Evolutionary conservation across 2,888 invertebrate species (phyloP).

Genomic region (Leptopilina drosophilae): DNA sequence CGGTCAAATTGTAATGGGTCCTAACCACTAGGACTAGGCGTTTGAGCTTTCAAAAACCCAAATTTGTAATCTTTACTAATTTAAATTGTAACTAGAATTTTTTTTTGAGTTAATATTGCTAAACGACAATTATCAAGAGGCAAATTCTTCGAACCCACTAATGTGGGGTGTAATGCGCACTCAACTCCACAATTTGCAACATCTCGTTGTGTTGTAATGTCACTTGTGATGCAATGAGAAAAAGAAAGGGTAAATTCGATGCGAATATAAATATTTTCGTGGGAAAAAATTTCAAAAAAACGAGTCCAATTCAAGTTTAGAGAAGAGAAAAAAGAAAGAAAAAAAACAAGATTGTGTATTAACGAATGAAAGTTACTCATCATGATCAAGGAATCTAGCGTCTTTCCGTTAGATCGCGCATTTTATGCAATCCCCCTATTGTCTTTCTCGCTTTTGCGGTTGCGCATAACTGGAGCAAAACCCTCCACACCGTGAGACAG

Average conservation of each 20-base stretch:
- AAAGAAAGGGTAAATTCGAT: conserved; percentile 51
- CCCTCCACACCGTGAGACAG: neutral
- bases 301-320: neutral
- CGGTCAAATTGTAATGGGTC: no score
- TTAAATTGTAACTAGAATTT: no score
- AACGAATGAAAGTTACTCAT: conserved; percentile 56
- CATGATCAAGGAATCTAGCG: conserved; percentile 40
- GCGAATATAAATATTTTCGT: conserved; percentile 46
- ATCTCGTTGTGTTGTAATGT: conserved; percentile 55
- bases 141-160: conserved; percentile 40
- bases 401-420: conserved; percentile 46
- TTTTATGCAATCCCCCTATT: conserved; percentile 48
- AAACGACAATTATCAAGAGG: no score
- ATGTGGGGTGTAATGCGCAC: conserved; percentile 51
- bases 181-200: conserved; percentile 43
- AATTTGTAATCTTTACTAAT: no score
- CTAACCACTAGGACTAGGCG: no score
- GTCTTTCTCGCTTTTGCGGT: conserved; percentile 39
- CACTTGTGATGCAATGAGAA: conserved; percentile 55
- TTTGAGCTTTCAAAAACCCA: no score
- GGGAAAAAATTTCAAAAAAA: conserved; percentile 47
- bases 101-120: no score
- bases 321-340: conserved; percentile 39
- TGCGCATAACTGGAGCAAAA: conserved; percentile 53
- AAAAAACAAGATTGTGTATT: conserved; percentile 52